Conservation (phyloP, 2,888 invertebrate species). For the Nemapogon koenigi region DNA sequence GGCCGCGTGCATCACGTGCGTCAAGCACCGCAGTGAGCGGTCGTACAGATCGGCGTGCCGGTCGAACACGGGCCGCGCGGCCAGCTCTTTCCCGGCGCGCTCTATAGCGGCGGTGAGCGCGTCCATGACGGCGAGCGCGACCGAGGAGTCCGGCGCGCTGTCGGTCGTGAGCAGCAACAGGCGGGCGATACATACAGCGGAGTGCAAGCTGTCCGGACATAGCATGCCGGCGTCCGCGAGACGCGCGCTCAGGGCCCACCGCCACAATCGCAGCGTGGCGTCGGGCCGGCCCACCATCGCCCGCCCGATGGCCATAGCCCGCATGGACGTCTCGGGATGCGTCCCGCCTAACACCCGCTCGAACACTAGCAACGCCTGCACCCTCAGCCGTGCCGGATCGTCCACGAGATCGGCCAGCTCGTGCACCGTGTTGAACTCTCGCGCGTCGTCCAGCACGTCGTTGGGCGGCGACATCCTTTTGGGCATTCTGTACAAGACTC, state of each 20-base stretch:
- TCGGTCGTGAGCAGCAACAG: too few species aligned
- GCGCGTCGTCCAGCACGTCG: constrained; percentile 17
- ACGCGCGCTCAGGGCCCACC: too few species aligned
- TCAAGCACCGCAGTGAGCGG: constrained; percentile 78
- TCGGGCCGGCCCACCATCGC: not conserved
- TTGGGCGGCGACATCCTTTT: too few species aligned
- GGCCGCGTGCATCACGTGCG: constrained; percentile 78
- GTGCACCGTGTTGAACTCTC: constrained; percentile 16
- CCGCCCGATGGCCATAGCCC: not conserved
- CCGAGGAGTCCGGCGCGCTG: too few species aligned
- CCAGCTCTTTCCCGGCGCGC: too few species aligned
- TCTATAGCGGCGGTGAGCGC: too few species aligned
- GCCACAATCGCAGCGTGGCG: not conserved
- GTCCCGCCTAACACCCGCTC: not conserved
- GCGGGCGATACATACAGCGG: too few species aligned
- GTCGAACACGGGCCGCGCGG: constrained; percentile 72
- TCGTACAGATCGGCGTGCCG: constrained; percentile 84
- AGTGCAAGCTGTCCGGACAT: constrained; percentile 16
- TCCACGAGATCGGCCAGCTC: not conserved
- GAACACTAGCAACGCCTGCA: constrained; percentile 67
- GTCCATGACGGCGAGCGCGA: too few species aligned
- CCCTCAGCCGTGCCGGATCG: constrained; percentile 38
- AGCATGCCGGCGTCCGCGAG: constrained; percentile 35
- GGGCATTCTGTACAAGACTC: too few species aligned
- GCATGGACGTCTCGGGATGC: constrained; percentile 64